These are phyloP conservation scores for Rhamnusium bicolor DNA, from an alignment of 2,888 invertebrate species.

Conservation along the genomic window DNA sequence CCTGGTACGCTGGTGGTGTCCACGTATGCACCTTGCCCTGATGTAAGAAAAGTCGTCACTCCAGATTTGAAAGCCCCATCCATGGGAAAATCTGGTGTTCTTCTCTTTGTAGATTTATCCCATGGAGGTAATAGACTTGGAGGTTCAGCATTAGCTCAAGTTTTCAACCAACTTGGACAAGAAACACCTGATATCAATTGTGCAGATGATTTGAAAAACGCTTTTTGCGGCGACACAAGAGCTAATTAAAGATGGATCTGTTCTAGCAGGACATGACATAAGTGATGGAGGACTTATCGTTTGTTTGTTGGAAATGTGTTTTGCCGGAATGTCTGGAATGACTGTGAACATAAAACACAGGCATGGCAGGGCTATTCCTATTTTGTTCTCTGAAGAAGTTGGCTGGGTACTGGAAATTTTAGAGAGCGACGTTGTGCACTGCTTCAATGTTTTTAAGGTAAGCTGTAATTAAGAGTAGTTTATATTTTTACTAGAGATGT, in stretches of 20 bases:
- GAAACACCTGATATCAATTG: constrained; percentile 86
- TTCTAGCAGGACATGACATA: constrained; percentile 93
- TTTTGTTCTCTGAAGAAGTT: constrained; percentile 89
- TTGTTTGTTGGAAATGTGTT: constrained; percentile 95
- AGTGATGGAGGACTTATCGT: constrained; percentile 97
- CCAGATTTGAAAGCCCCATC: constrained; percentile 88
- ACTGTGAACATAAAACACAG: constrained; percentile 77
- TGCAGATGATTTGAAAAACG: constrained; percentile 78
- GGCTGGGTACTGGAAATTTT: constrained; percentile 88
- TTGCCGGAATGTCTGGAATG: constrained; percentile 90
- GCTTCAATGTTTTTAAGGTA: constrained; percentile 76
- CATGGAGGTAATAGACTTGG: constrained; percentile 85
- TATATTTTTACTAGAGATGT: too few species aligned
- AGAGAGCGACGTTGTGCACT: constrained; percentile 73
- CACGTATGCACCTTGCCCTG: constrained; percentile 95
- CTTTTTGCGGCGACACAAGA: constrained; percentile 90
- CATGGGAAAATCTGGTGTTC: constrained; percentile 74
- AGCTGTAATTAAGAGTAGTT: too few species aligned
- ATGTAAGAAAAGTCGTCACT: constrained; percentile 86
- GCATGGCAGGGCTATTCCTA: constrained; percentile 75
- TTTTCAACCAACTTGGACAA: constrained; percentile 79
- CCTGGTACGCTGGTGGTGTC: constrained; percentile 96
- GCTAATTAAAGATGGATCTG: constrained; percentile 81
- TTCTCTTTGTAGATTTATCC: constrained; percentile 87
- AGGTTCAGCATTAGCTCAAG: constrained; percentile 94